These are phyloP conservation scores for Steromphala cineraria DNA, from an alignment of 2,888 invertebrate species.

Conservation along the genomic window DNA sequence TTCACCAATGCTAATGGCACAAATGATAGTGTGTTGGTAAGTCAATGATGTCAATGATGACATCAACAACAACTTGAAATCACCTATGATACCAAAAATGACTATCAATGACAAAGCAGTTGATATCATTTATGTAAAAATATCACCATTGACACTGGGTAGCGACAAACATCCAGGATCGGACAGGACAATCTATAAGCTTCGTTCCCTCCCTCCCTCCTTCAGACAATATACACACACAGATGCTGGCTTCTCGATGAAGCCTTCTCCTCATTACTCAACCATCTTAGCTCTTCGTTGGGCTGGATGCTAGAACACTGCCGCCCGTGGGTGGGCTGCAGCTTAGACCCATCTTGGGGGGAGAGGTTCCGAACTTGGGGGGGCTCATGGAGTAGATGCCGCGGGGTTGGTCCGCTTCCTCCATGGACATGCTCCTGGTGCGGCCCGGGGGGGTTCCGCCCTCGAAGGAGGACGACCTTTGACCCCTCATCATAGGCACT, in stretches of 20 bases:
- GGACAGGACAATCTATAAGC: neutral
- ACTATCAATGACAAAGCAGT: too few relatives aligned
- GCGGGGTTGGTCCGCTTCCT: constrained; percentile 73
- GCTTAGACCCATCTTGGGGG: constrained; percentile 21
- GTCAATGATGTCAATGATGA: too few relatives aligned
- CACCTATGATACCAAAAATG: too few relatives aligned
- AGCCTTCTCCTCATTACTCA: neutral
- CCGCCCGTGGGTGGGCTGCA: constrained; percentile 27
- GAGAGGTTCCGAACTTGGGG: constrained; percentile 50
- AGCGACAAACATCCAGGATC: neutral
- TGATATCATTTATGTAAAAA: too few relatives aligned
- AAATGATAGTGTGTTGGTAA: too few relatives aligned
- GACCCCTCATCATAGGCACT: constrained; percentile 87
- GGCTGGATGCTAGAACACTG: constrained; percentile 43
- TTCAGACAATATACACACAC: neutral
- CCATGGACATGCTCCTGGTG: constrained; percentile 78
- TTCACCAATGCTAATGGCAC: too few relatives aligned
- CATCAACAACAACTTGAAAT: too few relatives aligned
- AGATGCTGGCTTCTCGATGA: neutral
- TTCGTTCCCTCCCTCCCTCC: neutral
- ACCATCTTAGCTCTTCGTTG: constrained; percentile 38
- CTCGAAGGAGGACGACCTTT: constrained; percentile 77
- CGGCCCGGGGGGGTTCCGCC: constrained; percentile 49
- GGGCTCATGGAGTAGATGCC: constrained; percentile 70
- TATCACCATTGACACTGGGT: too few relatives aligned